A percentile compares a stretch with the other conserved stretches of the same genome.
phyloP scores from a whole-genome alignment of 2,888 invertebrate species.

The Macrosiphum euphorbiae region DNA sequence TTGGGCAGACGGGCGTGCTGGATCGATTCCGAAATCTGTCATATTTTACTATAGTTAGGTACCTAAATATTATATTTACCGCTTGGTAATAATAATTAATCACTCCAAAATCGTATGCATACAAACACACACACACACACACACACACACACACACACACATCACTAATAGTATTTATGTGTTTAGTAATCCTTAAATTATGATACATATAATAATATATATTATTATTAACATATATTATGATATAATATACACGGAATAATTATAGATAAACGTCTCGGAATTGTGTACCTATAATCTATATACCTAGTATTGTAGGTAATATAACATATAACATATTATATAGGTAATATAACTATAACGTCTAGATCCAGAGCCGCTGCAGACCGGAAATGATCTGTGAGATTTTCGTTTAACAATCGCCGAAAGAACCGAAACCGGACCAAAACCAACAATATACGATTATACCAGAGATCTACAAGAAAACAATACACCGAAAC shows the following conservation, averaged over 20 bases:
- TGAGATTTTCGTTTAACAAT: no score
- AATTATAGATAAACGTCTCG: background rate
- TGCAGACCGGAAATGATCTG: background rate
- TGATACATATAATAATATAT: no score
- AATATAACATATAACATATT: no score
- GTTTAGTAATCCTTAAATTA: background rate
- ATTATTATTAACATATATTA: background rate
- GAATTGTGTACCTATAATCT: background rate
- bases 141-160: background rate
- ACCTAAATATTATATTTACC: background rate
- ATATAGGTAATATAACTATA: no score
- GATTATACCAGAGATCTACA: background rate
- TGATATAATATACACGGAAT: background rate
- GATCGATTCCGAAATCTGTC: background rate
- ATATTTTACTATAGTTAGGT: background rate
- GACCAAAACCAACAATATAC: background rate
- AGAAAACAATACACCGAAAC: conserved; percentile 6
- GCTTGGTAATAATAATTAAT: background rate
- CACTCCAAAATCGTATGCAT: background rate
- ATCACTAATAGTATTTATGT: background rate
- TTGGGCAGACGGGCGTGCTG: background rate
- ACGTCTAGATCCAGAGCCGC: no score
- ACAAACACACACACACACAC: background rate
- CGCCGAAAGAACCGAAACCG: background rate
- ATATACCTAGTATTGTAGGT: no score